Percentiles rank a stretch among this genome's conserved stretches.
These are phyloP conservation scores for Motacilla alba DNA, from an alignment of 2,113 vertebrate genomes.

Conservation along the genomic window DNA sequence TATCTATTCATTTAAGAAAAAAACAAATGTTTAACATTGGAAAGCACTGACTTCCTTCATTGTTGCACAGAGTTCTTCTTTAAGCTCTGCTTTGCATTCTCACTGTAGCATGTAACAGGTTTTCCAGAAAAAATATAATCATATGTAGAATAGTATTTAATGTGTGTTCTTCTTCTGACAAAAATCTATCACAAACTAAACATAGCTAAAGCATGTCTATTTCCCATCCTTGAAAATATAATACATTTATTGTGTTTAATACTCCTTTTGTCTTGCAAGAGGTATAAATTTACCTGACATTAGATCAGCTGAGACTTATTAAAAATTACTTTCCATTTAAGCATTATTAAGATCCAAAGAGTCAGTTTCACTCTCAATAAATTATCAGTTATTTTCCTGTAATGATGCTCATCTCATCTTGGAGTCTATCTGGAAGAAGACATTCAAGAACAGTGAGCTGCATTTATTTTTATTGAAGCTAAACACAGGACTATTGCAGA, in stretches of 20 bases:
- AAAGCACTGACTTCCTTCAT: background rate
- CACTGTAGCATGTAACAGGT: background rate
- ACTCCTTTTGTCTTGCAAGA: background rate
- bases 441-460: background rate
- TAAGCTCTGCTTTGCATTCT: background rate
- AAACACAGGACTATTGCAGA: background rate
- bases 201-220: background rate
- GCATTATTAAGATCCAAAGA: background rate
- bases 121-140: background rate
- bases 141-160: background rate
- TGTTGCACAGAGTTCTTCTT: background rate
- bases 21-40: background rate
- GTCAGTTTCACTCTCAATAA: background rate
- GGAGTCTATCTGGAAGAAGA: background rate
- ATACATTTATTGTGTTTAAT: background rate
- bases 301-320: background rate
- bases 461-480: background rate
- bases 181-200: background rate
- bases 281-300: background rate
- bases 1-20: background rate
- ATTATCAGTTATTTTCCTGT: background rate
- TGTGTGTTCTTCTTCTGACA: background rate
- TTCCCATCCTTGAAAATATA: background rate
- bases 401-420: background rate
- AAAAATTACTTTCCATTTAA: background rate